These are phyloP conservation scores for Apeira syringaria DNA, from an alignment of 2,888 invertebrate genomes.

Conservation along the genomic window DNA sequence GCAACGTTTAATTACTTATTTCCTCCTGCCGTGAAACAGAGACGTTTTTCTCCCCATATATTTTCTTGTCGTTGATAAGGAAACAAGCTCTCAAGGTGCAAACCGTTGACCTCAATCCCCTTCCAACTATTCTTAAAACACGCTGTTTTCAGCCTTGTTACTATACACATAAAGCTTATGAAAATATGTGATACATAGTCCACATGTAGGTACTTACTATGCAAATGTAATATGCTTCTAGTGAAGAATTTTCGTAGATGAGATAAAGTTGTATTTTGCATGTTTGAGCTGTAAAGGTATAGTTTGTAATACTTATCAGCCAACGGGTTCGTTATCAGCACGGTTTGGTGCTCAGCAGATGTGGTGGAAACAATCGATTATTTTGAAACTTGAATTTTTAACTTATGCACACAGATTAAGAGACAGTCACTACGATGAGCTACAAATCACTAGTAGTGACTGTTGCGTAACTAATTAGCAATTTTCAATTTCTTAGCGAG, in stretches of 20 bases:
- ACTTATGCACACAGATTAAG: neutral
- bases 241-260: slow-evolving; percentile 1
- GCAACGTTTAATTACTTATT: too few species aligned
- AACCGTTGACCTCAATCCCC: slow-evolving; percentile 71
- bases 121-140: slow-evolving; percentile 15
- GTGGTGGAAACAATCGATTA: slow-evolving; percentile 37
- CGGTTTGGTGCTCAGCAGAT: slow-evolving; percentile 38
- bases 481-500: too few species aligned
- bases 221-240: slow-evolving; percentile 2
- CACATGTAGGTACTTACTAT: slow-evolving; percentile 6
- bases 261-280: slow-evolving; percentile 20
- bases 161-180: slow-evolving; percentile 15
- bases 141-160: slow-evolving; percentile 29
- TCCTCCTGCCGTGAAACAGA: slow-evolving; percentile 27
- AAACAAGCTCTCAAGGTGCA: slow-evolving; percentile 70
- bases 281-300: neutral
- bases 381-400: slow-evolving; percentile 17
- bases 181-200: slow-evolving; percentile 3
- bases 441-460: too few species aligned
- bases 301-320: slow-evolving; percentile 22
- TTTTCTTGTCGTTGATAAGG: slow-evolving; percentile 70
- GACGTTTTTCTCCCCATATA: slow-evolving; percentile 50
- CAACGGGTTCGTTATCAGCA: slow-evolving; percentile 36
- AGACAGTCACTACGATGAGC: too few species aligned
- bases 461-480: too few species aligned